Base-by-base conservation (phyloP, 2,113 vertebrate species). In the Monopterus albus region DNA sequence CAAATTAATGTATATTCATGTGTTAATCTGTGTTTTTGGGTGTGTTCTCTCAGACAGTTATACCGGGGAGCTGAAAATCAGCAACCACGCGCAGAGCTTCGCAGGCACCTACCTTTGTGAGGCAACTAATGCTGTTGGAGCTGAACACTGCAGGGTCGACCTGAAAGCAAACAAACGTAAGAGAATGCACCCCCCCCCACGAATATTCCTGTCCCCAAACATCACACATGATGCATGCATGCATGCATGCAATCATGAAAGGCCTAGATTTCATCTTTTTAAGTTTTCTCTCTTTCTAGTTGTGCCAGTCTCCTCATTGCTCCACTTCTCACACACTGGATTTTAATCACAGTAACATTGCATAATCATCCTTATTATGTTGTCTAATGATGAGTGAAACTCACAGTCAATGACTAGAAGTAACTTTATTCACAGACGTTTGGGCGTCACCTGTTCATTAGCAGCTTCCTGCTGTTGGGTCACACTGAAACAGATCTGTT, bases 31-130 rank as follows among this genome's bases (percentile, higher is more conserved):
- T 38, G 28, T 28, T 38, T 59, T 38, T 69, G 52, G 6, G n/a
- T 20, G 45, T 47, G 14, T 66, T 39, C 28, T 57, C 1, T 14
- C 89, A 96, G 95, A 93, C 76, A 33, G 85, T 0, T 66, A 58
- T 8, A 91, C 87, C 0, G 95, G 95, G 0, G 94, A 95, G 56
- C 84, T 96, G 64, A 7, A 89, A 12, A 92, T 97, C 86, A 89
- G 80, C 8, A 93, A 94, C 76, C 81, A 94, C 75, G 89, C 95
- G 0, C 13, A 46, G 12, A 87, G 80, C 1, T 90, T 93, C 0
- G 18, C 87, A 0, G 96, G 96, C 0, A 39, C 92, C 52, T 98
- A 98, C 82, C 84, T 92, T 56, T 97, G 96, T 84, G 94, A 94
- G 0, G 95, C 93, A 66, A 91, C 89, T 83, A 97, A 96, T 68